Percentiles rank a stretch among this genome's conserved stretches.
These are phyloP conservation scores for Poeciliopsis turneri DNA, from an alignment of 2,797 vertebrate species.

Conservation along the genomic window DNA sequence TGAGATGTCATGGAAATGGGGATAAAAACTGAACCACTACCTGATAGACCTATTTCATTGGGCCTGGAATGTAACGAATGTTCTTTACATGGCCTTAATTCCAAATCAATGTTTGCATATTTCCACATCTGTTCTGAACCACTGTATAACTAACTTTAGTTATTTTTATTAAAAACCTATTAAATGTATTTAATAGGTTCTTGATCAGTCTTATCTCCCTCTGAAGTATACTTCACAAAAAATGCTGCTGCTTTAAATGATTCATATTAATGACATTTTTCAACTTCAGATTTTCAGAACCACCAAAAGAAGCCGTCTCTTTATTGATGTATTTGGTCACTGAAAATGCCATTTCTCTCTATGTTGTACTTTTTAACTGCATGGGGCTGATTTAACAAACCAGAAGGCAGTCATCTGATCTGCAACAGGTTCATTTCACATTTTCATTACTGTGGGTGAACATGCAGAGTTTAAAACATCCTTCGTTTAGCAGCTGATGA, in stretches of 20 bases:
- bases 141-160: neutral
- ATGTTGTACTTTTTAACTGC: neutral
- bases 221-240: neutral
- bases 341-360: neutral
- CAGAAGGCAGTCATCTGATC: neutral
- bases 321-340: neutral
- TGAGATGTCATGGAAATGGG: neutral
- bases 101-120: neutral
- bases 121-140: neutral
- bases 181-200: neutral
- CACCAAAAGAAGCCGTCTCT: neutral
- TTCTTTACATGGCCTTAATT: neutral
- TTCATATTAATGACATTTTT: neutral
- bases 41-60: neutral
- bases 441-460: neutral
- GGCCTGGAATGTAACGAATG: neutral
- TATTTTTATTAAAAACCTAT: neutral
- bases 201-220: neutral
- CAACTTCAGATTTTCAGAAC: neutral
- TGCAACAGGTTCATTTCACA: slow-evolving; percentile 4
- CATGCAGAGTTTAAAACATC: neutral
- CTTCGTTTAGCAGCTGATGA: neutral
- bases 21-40: neutral
- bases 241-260: neutral
- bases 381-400: neutral